Evolutionary conservation across 1,140 invertebrate species (phyloP).

Genomic region (Phortica variegata): DNA sequence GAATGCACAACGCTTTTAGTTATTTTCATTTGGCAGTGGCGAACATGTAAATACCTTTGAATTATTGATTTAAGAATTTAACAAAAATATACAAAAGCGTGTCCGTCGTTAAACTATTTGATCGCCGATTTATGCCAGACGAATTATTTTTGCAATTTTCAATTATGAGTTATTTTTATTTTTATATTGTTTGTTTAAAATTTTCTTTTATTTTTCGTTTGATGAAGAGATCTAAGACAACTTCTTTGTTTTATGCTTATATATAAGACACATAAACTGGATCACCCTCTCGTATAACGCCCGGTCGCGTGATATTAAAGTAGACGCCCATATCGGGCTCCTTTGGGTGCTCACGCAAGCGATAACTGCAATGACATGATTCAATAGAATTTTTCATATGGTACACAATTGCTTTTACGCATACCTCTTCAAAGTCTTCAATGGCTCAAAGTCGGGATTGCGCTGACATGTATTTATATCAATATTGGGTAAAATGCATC

Average conservation of each 20-base stretch:
- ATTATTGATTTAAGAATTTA: no score
- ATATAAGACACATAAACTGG: constrained; percentile 8
- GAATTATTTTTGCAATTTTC: no score
- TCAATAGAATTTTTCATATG: background rate
- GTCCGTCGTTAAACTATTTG: no score
- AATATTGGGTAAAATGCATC: constrained; percentile 61
- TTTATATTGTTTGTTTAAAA: no score
- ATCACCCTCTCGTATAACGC: constrained; percentile 5
- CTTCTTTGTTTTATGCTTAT: background rate
- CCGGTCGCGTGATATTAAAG: constrained; percentile 12
- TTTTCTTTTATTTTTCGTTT: no score
- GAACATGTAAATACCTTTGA: no score
- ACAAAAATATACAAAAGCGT: no score
- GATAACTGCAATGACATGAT: constrained; percentile 6
- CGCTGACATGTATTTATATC: constrained; percentile 60
- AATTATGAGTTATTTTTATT: no score
- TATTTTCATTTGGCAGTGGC: no score
- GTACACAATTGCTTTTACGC: background rate
- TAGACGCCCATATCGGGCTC: constrained; percentile 17
- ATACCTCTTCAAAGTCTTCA: constrained; percentile 57
- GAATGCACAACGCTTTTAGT: no score
- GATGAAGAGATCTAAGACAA: no score
- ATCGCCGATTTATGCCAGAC: no score
- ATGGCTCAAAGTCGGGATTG: constrained; percentile 58
- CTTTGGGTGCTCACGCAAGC: background rate